Conservation (phyloP, 2,888 invertebrate genomes). For the Orthosia incerta region DNA sequence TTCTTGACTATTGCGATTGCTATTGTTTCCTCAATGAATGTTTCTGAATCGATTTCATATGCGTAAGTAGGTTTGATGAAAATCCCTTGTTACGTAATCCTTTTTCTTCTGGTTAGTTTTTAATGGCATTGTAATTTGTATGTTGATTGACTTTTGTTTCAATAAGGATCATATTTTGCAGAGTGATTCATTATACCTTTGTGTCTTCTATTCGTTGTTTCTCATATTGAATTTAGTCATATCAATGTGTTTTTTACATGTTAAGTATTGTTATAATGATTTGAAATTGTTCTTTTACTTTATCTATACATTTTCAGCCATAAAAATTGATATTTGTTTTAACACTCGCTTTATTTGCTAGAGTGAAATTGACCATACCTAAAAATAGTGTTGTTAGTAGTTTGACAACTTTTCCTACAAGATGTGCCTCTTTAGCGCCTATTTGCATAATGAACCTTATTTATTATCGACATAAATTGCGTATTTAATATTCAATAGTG, state of each 20-base stretch:
- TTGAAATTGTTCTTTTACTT: background rate
- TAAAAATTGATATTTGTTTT: conserved; percentile 1
- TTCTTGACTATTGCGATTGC: conserved; percentile 64
- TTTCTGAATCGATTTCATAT: conserved; percentile 50
- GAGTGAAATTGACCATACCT: conserved; percentile 27
- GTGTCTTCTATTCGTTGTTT: conserved; percentile 5
- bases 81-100: conserved; percentile 33
- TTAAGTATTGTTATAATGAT: background rate
- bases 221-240: background rate
- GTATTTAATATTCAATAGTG: conserved; percentile 56
- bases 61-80: conserved; percentile 39
- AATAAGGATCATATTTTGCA: conserved; percentile 2
- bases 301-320: background rate
- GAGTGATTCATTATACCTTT: conserved; percentile 26
- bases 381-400: conserved; percentile 14
- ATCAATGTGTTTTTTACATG: background rate
- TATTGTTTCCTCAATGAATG: conserved; percentile 53
- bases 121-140: conserved; percentile 1
- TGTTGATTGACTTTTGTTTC: conserved; percentile 18
- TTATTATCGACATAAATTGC: conserved; percentile 52
- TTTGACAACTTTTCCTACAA: conserved; percentile 43
- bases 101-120: conserved; percentile 25
- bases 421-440: conserved; percentile 42
- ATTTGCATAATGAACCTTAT: conserved; percentile 55
- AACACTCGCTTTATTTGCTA: conserved; percentile 7